A percentile compares a stretch with the other conserved stretches of the same genome.
These are phyloP conservation scores for Pangasianodon hypophthalmus DNA, from an alignment of 2,113 vertebrate species.

Conservation along the genomic window DNA sequence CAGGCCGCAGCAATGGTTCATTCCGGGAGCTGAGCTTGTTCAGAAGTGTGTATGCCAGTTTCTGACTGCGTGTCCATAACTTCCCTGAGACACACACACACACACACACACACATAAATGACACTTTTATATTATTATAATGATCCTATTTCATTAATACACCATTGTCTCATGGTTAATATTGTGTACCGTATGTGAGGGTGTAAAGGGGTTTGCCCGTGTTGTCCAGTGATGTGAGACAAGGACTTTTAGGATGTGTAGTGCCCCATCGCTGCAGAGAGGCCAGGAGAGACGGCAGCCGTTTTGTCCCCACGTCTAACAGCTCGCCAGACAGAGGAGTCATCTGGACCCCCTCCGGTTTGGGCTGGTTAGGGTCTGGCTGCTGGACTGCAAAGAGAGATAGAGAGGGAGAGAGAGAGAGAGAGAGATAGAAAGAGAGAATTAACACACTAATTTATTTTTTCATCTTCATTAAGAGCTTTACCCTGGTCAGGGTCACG, in stretches of 20 bases:
- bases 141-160: not conserved
- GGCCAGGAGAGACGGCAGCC: slow-evolving; percentile 84
- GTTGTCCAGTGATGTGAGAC: slow-evolving; percentile 87
- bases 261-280: slow-evolving; percentile 89
- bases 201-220: slow-evolving; percentile 86
- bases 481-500: not conserved
- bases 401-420: not conserved
- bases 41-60: slow-evolving; percentile 91
- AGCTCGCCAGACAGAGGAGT: slow-evolving; percentile 83
- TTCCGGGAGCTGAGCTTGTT: slow-evolving; percentile 90
- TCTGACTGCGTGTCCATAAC: slow-evolving; percentile 94
- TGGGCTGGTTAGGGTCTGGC: slow-evolving; percentile 91
- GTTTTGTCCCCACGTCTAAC: slow-evolving; percentile 74
- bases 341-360: slow-evolving; percentile 85
- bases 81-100: slow-evolving; percentile 77
- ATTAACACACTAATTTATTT: not conserved
- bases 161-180: not conserved
- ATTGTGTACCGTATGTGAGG: slow-evolving; percentile 85
- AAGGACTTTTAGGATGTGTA: slow-evolving; percentile 86
- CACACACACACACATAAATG: not conserved
- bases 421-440: not conserved
- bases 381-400: slow-evolving; percentile 80
- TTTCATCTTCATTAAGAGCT: not conserved
- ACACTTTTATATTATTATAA: not conserved
- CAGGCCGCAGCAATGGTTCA: slow-evolving; percentile 87